Evolutionary conservation across 2,888 invertebrate species (phyloP).

Genomic region (Zhengitettix transpicula): DNA sequence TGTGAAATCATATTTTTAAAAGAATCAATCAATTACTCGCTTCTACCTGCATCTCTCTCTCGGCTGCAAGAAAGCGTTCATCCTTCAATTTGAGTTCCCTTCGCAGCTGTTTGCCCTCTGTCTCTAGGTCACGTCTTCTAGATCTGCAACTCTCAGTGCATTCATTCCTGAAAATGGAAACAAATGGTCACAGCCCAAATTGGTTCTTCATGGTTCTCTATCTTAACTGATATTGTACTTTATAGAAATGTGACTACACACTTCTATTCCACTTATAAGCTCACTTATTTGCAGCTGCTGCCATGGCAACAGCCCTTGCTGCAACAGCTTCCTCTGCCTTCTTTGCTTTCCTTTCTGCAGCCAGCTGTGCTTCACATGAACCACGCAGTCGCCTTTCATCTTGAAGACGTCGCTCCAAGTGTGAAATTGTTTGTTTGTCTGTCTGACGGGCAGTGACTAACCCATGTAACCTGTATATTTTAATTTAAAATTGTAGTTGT

Average conservation of each 20-base stretch:
- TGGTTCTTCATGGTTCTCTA: not conserved
- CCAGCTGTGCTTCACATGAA: slow-evolving; percentile 53
- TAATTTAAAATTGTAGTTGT: too few relatives aligned
- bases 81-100: slow-evolving; percentile 45
- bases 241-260: too few relatives aligned
- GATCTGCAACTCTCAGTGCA: slow-evolving; percentile 50
- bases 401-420: slow-evolving; percentile 61
- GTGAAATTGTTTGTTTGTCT: slow-evolving; percentile 58
- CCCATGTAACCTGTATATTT: slow-evolving; percentile 45
- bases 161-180: slow-evolving; percentile 31
- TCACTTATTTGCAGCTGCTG: slow-evolving; percentile 24
- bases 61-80: slow-evolving; percentile 38
- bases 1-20: not conserved
- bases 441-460: slow-evolving; percentile 52
- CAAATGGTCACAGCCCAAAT: not conserved
- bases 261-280: not conserved
- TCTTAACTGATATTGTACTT: not conserved
- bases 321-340: slow-evolving; percentile 33
- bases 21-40: not conserved
- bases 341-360: slow-evolving; percentile 54
- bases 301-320: slow-evolving; percentile 24
- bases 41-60: slow-evolving; percentile 36
- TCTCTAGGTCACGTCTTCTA: slow-evolving; percentile 41
- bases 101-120: slow-evolving; percentile 47
- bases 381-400: slow-evolving; percentile 71